phyloP scores from a whole-genome alignment of 2,888 invertebrate species.

The Scaptomyza reducta region DNA sequence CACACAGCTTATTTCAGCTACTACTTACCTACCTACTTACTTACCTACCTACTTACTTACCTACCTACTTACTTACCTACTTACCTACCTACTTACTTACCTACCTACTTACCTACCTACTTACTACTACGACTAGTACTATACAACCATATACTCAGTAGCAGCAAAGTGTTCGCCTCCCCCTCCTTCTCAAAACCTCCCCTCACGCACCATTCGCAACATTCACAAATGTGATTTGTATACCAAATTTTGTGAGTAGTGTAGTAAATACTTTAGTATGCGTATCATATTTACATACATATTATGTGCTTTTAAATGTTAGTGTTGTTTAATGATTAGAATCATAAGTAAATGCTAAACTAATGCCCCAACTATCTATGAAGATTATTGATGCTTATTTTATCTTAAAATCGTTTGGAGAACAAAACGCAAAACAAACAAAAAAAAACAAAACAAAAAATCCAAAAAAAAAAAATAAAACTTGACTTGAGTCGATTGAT shows the following conservation, averaged over 20 bases:
- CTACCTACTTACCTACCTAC: neutral
- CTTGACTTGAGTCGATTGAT: constrained; percentile 24
- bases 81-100: neutral
- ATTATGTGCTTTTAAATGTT: constrained; percentile 43
- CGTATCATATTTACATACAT: constrained; percentile 18
- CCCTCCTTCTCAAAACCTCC: neutral
- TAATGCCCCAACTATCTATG: constrained; percentile 1
- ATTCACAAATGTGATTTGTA: constrained; percentile 51
- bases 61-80: no score
- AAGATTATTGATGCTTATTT: constrained; percentile 8
- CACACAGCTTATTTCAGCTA: constrained; percentile 34
- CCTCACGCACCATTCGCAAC: constrained; percentile 41
- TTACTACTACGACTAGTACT: constrained; percentile 3
- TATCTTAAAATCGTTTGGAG: constrained; percentile 5
- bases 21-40: constrained; percentile 13
- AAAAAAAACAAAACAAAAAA: neutral
- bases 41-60: neutral
- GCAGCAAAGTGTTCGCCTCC: constrained; percentile 25
- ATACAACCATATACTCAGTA: constrained; percentile 19
- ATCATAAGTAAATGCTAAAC: constrained; percentile 10
- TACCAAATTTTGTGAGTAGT: constrained; percentile 36
- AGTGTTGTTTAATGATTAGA: constrained; percentile 27
- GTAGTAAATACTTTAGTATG: constrained; percentile 37
- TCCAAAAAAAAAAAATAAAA: neutral
- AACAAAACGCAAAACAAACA: neutral